Base-by-base conservation (phyloP, 2,113 vertebrate species). In the Oryzias javanicus region DNA sequence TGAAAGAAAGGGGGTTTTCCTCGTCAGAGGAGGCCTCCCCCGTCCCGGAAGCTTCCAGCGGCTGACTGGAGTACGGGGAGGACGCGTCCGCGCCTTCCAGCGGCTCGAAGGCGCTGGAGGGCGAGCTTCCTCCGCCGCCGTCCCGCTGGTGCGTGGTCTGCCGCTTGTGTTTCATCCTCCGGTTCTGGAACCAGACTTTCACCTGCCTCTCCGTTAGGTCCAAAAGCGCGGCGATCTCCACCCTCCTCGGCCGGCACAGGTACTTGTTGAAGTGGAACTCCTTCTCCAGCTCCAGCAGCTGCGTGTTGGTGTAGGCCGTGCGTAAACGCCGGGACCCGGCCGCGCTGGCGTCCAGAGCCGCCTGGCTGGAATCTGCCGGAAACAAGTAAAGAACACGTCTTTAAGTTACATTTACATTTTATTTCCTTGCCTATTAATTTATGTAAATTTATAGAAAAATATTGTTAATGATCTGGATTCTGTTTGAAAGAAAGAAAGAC, bases 251-350 rank as follows among this genome's bases (percentile, higher is more conserved):
- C 73, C 96, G 90, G 81, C 96, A 97, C 48, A 98, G 91, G 76
- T 98, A 98, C 74, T 96, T 95, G 88, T 97, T 99, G 78, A 97
- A 99, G 74, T 99, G 97, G 81, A 98, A 99, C 79, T 98, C 97
- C 69, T 99, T 98, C 90, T 99, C 97, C 85, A 99, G 86, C 86
- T 99, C 97, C 88, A 99, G 90, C 20, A 99, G 91, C 81, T 99
- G 97, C 0, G 95, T 96, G 92, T 96, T 97, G 71, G 95, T 99
- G 90, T 98, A 98, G 1, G 97, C 95, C 1, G 96, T 99, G 75
- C 96, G 93, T 72, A 99, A 86, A 59, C 97, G 86, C 42, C 96
- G 68, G 53, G 93, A 93, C 44, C 93, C 94, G 42, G 81, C 68
- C 82, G 91, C 50, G n/a, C 87, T 86, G 17, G 57, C 68, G 47